Percentiles rank a stretch among this genome's conserved stretches.
Conservation (phyloP, 1,140 invertebrate species). For the Drosophila sucinea region DNA sequence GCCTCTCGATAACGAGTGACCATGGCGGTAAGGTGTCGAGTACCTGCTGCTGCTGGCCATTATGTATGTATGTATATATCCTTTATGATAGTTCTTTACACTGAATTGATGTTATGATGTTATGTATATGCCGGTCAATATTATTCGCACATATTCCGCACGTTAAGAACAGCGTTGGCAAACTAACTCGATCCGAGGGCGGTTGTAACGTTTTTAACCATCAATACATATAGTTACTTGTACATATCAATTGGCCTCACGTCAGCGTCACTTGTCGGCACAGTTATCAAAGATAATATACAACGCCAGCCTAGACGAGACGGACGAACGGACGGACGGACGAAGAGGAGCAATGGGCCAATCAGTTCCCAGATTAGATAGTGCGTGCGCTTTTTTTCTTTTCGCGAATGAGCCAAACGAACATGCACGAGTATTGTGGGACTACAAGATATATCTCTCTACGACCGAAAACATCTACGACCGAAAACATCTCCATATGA, state of each 20-base stretch:
- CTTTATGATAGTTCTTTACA: constrained; percentile 15
- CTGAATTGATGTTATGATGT: constrained; percentile 17
- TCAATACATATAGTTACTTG: constrained; percentile 56
- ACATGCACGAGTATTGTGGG: constrained; percentile 4
- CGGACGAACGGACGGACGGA: not conserved
- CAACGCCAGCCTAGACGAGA: constrained; percentile 16
- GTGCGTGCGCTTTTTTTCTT: constrained; percentile 20
- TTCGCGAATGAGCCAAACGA: constrained; percentile 36
- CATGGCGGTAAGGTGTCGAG: not conserved
- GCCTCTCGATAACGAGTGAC: not conserved
- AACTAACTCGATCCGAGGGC: constrained; percentile 63
- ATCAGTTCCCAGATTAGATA: constrained; percentile 55
- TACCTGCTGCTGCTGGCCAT: constrained; percentile 5
- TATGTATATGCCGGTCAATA: constrained; percentile 13
- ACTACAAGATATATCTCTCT: not conserved
- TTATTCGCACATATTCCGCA: constrained; percentile 63
- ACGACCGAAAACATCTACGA: not conserved
- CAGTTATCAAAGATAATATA: constrained; percentile 58
- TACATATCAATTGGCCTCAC: constrained; percentile 46
- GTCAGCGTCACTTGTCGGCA: constrained; percentile 35
- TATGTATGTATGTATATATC: not conserved
- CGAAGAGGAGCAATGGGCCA: constrained; percentile 31
- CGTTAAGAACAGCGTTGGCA: constrained; percentile 57
- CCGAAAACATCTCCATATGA: not conserved
- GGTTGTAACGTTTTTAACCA: constrained; percentile 71